A percentile compares a stretch with the other conserved stretches of the same genome.
These are phyloP conservation scores for Platysternon megacephalum DNA, from an alignment of 2,113 vertebrate genomes.

Conservation along the genomic window DNA sequence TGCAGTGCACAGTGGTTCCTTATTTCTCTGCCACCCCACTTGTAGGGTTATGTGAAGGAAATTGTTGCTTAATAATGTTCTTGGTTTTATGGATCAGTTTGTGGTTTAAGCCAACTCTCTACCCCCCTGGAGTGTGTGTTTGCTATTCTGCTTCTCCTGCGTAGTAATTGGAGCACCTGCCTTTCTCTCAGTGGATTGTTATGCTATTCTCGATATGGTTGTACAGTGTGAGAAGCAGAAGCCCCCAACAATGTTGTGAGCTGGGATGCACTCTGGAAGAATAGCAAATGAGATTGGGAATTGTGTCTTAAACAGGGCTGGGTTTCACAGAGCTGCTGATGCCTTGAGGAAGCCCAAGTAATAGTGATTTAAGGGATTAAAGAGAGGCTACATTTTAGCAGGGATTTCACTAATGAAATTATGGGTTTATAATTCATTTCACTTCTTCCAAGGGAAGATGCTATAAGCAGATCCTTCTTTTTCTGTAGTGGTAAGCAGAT, in stretches of 20 bases:
- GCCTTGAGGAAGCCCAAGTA: not conserved
- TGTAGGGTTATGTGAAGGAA: not conserved
- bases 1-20: not conserved
- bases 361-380: slow-evolving; percentile 39
- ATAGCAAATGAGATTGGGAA: slow-evolving; percentile 12
- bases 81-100: slow-evolving; percentile 3
- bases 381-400: slow-evolving; percentile 20
- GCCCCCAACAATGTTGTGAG: not conserved
- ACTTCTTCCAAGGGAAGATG: slow-evolving; percentile 10
- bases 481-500: not conserved
- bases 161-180: not conserved
- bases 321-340: slow-evolving; percentile 25
- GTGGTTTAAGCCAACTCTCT: not conserved
- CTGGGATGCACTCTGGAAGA: not conserved
- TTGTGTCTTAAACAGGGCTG: slow-evolving; percentile 44
- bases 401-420: slow-evolving; percentile 54
- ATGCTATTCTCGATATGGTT: not conserved
- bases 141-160: slow-evolving; percentile 1
- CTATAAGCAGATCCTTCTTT: slow-evolving; percentile 43
- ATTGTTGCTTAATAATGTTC: not conserved
- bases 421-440: slow-evolving; percentile 35
- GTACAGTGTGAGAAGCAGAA: not conserved
- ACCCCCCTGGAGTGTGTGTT: not conserved
- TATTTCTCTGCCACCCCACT: not conserved
- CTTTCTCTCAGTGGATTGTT: not conserved